Base-by-base conservation (phyloP, 1,140 invertebrate species). In the Popillia japonica region DNA sequence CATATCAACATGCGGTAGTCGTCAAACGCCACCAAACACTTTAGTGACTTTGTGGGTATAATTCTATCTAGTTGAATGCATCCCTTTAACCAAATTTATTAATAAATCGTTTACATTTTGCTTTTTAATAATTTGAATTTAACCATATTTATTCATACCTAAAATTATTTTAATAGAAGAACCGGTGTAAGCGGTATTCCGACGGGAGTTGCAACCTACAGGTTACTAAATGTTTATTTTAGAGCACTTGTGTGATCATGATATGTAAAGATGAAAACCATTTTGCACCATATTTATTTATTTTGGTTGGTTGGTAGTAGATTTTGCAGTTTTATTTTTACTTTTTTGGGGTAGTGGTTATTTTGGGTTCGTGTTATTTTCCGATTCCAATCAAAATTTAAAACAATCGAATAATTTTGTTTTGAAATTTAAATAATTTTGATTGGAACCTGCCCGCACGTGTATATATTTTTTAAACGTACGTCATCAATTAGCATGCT, bases 171-270 rank as follows among this genome's bases (percentile, higher is more conserved):
- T 3, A 64, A 64, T 64, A 86, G 85, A 84, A 78, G 84, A 76
- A 83, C 85, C 68, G 84, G 83, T 64, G 82, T 79, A 17, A 82
- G 82, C 11, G 80, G 83, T 55, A 81, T 83, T 23, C 78, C 85
- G 41, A 82, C 84, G 9, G 80, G 82, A 75, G 83, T 84, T 80
- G 80, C 84, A 17, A 82, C 83, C 34, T 85, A 85, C 85, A 86
- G 85, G 85, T 86, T 85, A 85, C 82, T 82, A 78, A 72, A 42
- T 55, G n/a, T 48, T 78, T 78, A 75, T 14, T 78, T 78, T 73
- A 22, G 4, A 20, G 61, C 61, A 64, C 61, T 6, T n/a, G n/a
- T 27, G 61, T 64, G 61, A 22, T 27, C 44, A 11, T 48, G 41
- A 42, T 11, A 42, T 48, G 44, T 48, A 48, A 4, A 14, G 44